Base-by-base conservation (phyloP, 2,113 vertebrate genomes). In the Phalacrocorax pelagicus region DNA sequence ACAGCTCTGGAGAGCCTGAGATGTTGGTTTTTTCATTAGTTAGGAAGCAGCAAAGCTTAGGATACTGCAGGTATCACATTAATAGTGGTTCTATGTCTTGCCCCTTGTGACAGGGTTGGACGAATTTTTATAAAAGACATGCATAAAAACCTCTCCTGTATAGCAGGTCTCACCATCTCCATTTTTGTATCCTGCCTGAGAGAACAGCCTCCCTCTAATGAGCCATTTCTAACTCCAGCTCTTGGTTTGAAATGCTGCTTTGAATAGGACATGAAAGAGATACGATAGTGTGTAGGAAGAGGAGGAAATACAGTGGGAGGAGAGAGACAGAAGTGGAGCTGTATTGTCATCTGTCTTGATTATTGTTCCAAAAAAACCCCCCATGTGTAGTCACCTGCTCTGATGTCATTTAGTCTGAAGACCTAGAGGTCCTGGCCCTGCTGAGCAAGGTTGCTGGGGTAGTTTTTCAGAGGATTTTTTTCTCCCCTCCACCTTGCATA, bases 261-360 rank as follows among this genome's bases (percentile, higher is more conserved):
- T 97, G 97, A 96, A 95, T 94, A 91, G 92, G 91, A 94, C 91
- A 92, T 96, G 92, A 94, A 92, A 94, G 88, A 92, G 94, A 94
- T 62, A 91, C 4, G 54, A 66, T 90, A 94, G 88, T 92, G 94
- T 89, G 94, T 94, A 79, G 96, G 95, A 94, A 96, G 94, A 95
- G 77, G 58, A 97, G 92, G 94, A 97, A 97, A 97, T 91, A 87
- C 58, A 62, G 97, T 95, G 86, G 94, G 97, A 97, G 96, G 94
- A 97, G 84, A 96, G 88, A 97, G 95, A 95, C 94, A 91, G 94
- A 91, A 95, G 91, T 2, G 1, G 86, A 94, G 91, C 81, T 95
- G 81, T 96, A 94, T 95, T 96, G 97, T 96, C 94, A 89, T 91
- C 83, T 81, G 84, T 94, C 92, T 90, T 94, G 70, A 66, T 84